Conservation (phyloP, 2,113 vertebrate species). For the Todiramphus saurophagus region DNA sequence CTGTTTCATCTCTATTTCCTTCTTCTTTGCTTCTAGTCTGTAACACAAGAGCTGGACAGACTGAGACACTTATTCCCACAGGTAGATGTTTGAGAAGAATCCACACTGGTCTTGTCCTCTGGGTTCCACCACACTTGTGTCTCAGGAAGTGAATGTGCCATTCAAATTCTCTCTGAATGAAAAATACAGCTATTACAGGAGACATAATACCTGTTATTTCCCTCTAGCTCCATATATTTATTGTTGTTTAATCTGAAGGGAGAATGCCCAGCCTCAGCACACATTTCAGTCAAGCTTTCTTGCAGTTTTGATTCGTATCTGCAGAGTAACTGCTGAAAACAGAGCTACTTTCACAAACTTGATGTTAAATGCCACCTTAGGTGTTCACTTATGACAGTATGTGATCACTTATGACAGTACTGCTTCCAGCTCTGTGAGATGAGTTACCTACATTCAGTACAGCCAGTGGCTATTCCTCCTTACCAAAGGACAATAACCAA, state of each 20-base stretch:
- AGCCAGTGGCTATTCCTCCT: background rate
- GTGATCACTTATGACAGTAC: no score
- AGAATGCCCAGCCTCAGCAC: background rate
- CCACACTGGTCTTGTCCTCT: background rate
- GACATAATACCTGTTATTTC: background rate
- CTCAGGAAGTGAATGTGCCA: background rate
- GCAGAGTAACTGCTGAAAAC: background rate
- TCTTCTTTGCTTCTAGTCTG: background rate
- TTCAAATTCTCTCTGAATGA: background rate
- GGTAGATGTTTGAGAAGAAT: background rate
- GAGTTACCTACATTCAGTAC: background rate
- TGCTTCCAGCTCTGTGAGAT: background rate
- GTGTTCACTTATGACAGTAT: no score
- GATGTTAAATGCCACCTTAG: background rate
- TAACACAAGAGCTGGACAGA: background rate
- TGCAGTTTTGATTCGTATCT: background rate
- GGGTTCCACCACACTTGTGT: accelerated
- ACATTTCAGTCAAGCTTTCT: background rate
- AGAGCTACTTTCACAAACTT: background rate
- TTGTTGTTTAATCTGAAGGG: background rate
- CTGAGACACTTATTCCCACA: background rate
- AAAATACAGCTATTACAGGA: background rate
- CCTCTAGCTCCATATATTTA: background rate
- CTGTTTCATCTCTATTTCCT: background rate
- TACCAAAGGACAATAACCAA: background rate